A percentile compares a stretch with the other conserved stretches of the same genome.
Evolutionary conservation across 1,140 invertebrate genomes (phyloP).

Genomic region (Drosophila lini): DNA sequence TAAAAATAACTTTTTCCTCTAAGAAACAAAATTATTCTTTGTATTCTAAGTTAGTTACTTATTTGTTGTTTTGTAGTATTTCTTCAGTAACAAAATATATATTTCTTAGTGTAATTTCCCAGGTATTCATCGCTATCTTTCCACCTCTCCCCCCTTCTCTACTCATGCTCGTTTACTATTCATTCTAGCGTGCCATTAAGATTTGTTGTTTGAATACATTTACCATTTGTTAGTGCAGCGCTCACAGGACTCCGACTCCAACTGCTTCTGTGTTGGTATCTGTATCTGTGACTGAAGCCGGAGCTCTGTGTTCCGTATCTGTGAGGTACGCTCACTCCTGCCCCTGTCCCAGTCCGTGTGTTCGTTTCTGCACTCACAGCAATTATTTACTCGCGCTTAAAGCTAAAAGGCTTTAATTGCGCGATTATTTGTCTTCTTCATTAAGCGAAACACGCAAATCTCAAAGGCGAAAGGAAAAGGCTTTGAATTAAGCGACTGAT

Average conservation of each 20-base stretch:
- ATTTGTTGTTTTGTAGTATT: background rate
- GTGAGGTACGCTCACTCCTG: background rate
- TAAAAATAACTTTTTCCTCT: background rate
- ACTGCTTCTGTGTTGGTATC: constrained; percentile 2
- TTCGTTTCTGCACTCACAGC: constrained; percentile 77
- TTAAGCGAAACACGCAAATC: constrained; percentile 84
- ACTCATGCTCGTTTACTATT: constrained; percentile 75
- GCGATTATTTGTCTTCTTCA: constrained; percentile 84
- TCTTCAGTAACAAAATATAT: background rate
- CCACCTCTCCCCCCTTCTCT: constrained; percentile 27
- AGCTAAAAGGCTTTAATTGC: constrained; percentile 84
- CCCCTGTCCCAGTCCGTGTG: constrained; percentile 26
- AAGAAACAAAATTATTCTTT: background rate
- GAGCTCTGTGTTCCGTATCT: constrained; percentile 21
- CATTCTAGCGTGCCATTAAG: constrained; percentile 82
- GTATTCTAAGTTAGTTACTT: background rate
- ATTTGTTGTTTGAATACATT: constrained; percentile 83
- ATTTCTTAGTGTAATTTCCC: constrained; percentile 25
- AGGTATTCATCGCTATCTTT: constrained; percentile 44
- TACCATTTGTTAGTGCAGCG: constrained; percentile 79
- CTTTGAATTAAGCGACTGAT: constrained; percentile 45
- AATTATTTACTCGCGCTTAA: constrained; percentile 84
- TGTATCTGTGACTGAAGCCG: constrained; percentile 16
- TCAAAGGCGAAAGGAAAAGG: constrained; percentile 72
- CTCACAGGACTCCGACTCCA: constrained; percentile 30